phyloP scores from a whole-genome alignment of 2,797 vertebrate genomes.

The Rousettus madagascariensis region DNA sequence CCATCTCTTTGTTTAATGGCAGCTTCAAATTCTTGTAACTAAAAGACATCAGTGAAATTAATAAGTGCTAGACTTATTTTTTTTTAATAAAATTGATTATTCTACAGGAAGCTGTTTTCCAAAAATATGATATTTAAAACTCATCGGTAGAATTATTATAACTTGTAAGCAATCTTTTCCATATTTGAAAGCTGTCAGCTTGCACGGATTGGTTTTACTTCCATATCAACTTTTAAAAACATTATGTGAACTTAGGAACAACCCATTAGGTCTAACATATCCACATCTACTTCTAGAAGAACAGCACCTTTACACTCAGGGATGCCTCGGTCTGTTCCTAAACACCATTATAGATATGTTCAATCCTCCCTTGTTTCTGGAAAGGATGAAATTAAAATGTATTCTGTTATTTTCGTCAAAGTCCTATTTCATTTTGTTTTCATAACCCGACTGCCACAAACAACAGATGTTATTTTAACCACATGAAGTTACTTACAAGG shows the following conservation, averaged over 20 bases:
- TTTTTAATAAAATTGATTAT: background rate
- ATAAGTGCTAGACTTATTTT: conserved; percentile 40
- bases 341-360: background rate
- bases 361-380: background rate
- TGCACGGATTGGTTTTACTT: background rate
- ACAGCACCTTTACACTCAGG: background rate
- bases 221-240: background rate
- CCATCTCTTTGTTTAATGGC: conserved; percentile 97
- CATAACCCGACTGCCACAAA: background rate
- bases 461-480: conserved; percentile 14
- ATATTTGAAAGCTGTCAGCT: conserved; percentile 11
- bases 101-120: background rate
- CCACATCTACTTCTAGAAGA: background rate
- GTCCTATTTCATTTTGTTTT: background rate
- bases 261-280: background rate
- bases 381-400: background rate
- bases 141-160: background rate
- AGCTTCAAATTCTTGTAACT: conserved; percentile 93
- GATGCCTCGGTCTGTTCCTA: background rate
- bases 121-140: conserved; percentile 44
- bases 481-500: background rate
- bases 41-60: conserved; percentile 58
- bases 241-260: background rate
- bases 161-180: conserved; percentile 4
- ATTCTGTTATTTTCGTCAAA: background rate